Conservation (phyloP, 2,888 invertebrate genomes). For the Callimorpha dominula region DNA sequence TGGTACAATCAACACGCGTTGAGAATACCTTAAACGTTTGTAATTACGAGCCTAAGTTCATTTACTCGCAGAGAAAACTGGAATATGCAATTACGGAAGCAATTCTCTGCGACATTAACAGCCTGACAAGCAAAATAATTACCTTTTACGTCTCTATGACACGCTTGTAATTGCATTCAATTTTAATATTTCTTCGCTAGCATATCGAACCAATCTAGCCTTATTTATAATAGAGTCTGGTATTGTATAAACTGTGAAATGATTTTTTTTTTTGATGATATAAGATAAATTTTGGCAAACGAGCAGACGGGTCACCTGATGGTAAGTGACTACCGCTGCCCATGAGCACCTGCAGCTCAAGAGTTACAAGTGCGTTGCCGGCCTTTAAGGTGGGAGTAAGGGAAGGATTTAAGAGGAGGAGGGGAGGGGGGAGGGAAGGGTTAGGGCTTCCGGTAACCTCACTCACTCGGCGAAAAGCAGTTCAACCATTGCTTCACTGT, state of each 20-base stretch:
- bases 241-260: not conserved
- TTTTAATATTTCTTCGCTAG: not conserved
- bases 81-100: slow-evolving; percentile 18
- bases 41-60: slow-evolving; percentile 8
- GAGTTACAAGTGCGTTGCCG: too few species aligned
- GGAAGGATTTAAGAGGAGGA: too few species aligned
- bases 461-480: too few species aligned
- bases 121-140: slow-evolving; percentile 19
- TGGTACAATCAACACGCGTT: not conserved
- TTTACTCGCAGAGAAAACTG: slow-evolving; percentile 17
- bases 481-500: too few species aligned
- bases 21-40: not conserved
- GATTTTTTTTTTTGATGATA: too few species aligned
- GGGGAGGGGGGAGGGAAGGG: too few species aligned
- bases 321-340: too few species aligned
- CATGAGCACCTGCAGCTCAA: too few species aligned
- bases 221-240: not conserved
- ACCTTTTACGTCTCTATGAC: slow-evolving; percentile 17
- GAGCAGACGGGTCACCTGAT: too few species aligned
- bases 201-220: not conserved
- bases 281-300: too few species aligned
- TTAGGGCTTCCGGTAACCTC: too few species aligned
- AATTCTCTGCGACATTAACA: slow-evolving; percentile 12
- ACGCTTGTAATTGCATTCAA: slow-evolving; percentile 17
- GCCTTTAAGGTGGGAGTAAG: too few species aligned